These are phyloP conservation scores for Drosophila yooni DNA, from an alignment of 2,888 invertebrate genomes.

Conservation along the genomic window DNA sequence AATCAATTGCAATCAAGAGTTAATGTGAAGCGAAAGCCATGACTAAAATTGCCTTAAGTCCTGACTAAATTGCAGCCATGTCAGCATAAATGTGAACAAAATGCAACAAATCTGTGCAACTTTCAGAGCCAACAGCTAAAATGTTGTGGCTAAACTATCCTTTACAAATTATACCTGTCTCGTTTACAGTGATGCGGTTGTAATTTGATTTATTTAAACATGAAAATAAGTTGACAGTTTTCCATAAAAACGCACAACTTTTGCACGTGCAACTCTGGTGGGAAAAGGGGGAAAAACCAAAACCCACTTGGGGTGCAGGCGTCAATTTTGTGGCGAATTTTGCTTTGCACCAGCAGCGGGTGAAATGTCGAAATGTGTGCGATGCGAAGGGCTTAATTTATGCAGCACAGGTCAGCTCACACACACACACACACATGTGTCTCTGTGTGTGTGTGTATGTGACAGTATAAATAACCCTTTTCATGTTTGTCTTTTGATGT, in stretches of 20 bases:
- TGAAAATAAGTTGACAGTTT: conserved; percentile 8
- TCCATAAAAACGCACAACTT: conserved; percentile 8
- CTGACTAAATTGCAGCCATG: neutral
- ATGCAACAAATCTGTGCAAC: neutral
- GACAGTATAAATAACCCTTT: conserved; percentile 65
- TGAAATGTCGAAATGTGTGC: conserved; percentile 62
- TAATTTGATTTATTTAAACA: conserved; percentile 31
- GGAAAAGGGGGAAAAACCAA: neutral
- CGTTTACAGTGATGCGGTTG: neutral
- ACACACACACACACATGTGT: conserved; percentile 5
- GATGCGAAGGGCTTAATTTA: conserved; percentile 60
- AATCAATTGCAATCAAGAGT: neutral
- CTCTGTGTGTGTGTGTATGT: conserved; percentile 15
- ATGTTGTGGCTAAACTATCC: neutral
- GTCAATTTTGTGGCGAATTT: conserved; percentile 50
- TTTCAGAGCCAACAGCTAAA: conserved; percentile 4
- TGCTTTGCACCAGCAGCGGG: conserved; percentile 31
- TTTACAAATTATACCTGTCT: neutral
- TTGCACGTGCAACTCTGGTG: conserved; percentile 4
- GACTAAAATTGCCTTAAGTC: neutral
- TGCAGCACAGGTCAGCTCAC: conserved; percentile 49
- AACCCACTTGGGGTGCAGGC: conserved; percentile 53
- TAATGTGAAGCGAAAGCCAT: neutral
- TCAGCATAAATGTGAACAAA: neutral
- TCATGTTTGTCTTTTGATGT: conserved; percentile 44